phyloP scores from a whole-genome alignment of 2,888 invertebrate species.

The Conchocele bisecta region DNA sequence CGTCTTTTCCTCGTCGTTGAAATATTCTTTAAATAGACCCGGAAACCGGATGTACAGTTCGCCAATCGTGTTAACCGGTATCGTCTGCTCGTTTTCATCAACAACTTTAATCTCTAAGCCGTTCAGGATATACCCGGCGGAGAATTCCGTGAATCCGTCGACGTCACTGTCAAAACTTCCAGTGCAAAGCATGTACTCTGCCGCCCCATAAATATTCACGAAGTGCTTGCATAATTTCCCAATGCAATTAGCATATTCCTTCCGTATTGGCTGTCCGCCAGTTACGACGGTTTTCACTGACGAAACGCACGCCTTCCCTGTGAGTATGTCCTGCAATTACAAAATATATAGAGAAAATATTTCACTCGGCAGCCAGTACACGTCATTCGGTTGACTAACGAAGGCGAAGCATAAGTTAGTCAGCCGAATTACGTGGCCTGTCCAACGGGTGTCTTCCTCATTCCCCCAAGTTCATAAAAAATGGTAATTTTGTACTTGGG shows the following conservation, averaged over 20 bases:
- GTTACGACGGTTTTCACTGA: slow-evolving; percentile 5
- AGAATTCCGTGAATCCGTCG: background rate
- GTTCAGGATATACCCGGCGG: background rate
- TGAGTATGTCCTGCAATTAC: too few species aligned
- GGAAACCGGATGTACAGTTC: slow-evolving; percentile 26
- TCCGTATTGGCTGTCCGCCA: slow-evolving; percentile 33
- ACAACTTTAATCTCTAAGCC: slow-evolving; percentile 35
- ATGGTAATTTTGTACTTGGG: too few species aligned
- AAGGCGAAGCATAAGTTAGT: too few species aligned
- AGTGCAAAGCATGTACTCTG: background rate
- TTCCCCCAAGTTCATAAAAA: too few species aligned
- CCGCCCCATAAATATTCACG: background rate
- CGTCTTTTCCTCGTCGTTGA: slow-evolving; percentile 30
- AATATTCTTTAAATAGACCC: slow-evolving; percentile 13
- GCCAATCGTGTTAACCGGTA: slow-evolving; percentile 25
- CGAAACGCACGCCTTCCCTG: too few species aligned
- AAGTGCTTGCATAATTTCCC: background rate
- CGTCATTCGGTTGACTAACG: too few species aligned
- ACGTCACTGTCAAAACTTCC: background rate
- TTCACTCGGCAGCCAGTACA: too few species aligned
- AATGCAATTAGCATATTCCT: slow-evolving; percentile 2
- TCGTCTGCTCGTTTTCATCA: slow-evolving; percentile 14
- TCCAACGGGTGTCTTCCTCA: too few species aligned
- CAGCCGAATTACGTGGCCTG: too few species aligned
- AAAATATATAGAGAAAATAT: too few species aligned